Evolutionary conservation across 2,113 vertebrate species (phyloP), one percentile per base, ranked within the genome.

Genomic region (Hylia prasina): DNA sequence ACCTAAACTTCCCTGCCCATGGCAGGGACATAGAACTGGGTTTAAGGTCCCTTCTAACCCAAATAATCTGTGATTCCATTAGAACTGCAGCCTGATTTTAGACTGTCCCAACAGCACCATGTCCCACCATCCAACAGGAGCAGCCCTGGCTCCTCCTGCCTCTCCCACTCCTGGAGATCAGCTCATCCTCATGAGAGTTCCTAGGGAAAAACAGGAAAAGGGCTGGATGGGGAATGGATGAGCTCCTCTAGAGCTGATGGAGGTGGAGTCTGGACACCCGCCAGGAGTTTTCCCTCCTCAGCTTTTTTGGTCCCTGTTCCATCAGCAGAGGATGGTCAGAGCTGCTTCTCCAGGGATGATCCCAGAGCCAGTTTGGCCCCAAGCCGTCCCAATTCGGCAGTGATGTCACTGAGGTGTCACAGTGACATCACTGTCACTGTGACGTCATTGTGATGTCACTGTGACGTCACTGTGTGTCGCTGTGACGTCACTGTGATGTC

Each of bases 231-330:
- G 39, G 5, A 15, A 6, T 1, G 50, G 61, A 31, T 24, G 73
- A 68, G 27, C 14, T 66, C 16, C 44, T 31, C 68, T 3, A 8
- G 44, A 17, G 14, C 0, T 14, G 33, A 23, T 56, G 66, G 56
- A 45, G 1, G 0, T 1, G 16, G 16, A 31, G 4, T 5, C 28
- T 6, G 56, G 39, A 21, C 47, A 33, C 7, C 1, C 8, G 15
- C 39, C 53, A 11, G 48, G 48, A 30, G 40, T 17, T 75, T 30
- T 45, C 54, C 12, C 21, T 6, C 54, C 1, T 13, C 44, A 15
- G 1, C 27, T 27, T 6, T 33, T 51, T 47, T 14, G 53, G 17
- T 48, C 24, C 21, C 2, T 39, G 66, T 22, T 54, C 78, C 66
- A 8, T 15, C 78, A 65, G 68, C 2, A 0, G 28, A 16, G 50